These are phyloP conservation scores for Plagodis dolabraria DNA, from an alignment of 2,888 invertebrate species.

Conservation along the genomic window DNA sequence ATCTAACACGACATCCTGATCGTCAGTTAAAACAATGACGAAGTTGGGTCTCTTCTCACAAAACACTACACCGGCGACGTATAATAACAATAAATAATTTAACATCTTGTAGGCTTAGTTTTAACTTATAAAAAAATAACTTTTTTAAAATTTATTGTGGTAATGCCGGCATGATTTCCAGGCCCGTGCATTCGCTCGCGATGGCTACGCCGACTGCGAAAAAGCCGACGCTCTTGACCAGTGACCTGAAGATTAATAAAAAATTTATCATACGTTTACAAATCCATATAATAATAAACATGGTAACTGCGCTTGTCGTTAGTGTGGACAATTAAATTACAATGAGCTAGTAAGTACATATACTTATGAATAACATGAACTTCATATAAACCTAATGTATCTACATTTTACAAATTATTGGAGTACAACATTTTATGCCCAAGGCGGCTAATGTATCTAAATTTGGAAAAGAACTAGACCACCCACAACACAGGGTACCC, in stretches of 20 bases:
- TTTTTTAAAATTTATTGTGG: constrained; percentile 60
- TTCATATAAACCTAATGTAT: no score
- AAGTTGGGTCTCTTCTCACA: constrained; percentile 87
- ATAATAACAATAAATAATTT: constrained; percentile 66
- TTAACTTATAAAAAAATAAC: constrained; percentile 35
- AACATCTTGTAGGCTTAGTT: constrained; percentile 61
- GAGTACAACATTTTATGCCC: no score
- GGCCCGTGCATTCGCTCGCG: constrained; percentile 90
- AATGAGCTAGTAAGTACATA: not conserved
- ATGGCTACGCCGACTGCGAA: constrained; percentile 91
- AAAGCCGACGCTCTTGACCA: constrained; percentile 92
- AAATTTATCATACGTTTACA: constrained; percentile 39
- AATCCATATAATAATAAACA: constrained; percentile 16
- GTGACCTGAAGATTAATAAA: constrained; percentile 87
- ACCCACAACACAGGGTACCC: no score
- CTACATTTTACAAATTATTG: no score
- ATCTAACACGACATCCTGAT: constrained; percentile 92
- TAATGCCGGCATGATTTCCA: constrained; percentile 89
- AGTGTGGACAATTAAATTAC: not conserved
- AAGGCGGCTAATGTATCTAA: no score
- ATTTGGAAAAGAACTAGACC: no score
- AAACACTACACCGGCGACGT: constrained; percentile 46
- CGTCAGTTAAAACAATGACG: constrained; percentile 92
- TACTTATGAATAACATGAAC: not conserved
- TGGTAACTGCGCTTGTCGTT: constrained; percentile 11